Conservation (phyloP, 2,113 vertebrate genomes). For the Plecturocebus donacophilus region DNA sequence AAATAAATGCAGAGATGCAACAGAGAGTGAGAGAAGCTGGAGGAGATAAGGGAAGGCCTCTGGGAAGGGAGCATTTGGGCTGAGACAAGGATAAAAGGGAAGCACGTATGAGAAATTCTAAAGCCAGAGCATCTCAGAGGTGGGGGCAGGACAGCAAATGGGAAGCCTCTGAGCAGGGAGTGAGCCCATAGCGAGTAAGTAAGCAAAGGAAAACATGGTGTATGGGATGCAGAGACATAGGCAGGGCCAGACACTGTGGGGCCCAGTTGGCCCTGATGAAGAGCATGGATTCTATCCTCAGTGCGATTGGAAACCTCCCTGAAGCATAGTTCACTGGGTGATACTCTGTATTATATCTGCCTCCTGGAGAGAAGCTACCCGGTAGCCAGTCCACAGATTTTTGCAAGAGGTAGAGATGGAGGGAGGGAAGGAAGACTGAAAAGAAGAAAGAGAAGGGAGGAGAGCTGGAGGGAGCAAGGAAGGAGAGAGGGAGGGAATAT, state of each 20-base stretch:
- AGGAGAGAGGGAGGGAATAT: background rate
- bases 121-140: background rate
- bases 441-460: background rate
- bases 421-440: background rate
- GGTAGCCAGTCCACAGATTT: background rate
- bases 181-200: rapidly evolving
- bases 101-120: background rate
- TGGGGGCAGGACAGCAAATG: rapidly evolving
- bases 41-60: too few relatives aligned
- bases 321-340: background rate
- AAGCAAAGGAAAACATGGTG: background rate
- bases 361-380: background rate
- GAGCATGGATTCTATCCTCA: background rate
- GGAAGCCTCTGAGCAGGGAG: background rate
- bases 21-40: rapidly evolving
- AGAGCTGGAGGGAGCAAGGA: background rate
- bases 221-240: rapidly evolving
- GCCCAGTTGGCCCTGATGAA: background rate
- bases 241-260: background rate
- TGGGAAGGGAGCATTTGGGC: background rate
- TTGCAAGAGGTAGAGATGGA: background rate
- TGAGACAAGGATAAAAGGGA: background rate
- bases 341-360: background rate
- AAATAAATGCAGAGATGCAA: background rate
- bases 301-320: background rate